A percentile compares a stretch with the other conserved stretches of the same genome.
These are phyloP conservation scores for Temnothorax nylanderi DNA, from an alignment of 1,140 invertebrate species.

Conservation along the genomic window DNA sequence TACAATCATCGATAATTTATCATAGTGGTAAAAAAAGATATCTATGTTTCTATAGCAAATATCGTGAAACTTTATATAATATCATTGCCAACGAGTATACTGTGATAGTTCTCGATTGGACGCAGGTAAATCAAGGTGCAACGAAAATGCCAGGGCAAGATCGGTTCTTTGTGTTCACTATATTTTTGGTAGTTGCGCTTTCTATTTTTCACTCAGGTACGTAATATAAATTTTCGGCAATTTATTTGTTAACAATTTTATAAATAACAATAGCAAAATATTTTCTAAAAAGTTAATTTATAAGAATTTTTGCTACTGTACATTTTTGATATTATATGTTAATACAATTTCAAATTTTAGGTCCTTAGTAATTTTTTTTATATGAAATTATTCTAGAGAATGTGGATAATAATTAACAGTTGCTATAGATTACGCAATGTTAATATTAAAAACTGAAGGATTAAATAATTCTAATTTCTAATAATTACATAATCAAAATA, in stretches of 20 bases:
- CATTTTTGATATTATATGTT: background rate
- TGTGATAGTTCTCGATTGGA: constrained; percentile 4
- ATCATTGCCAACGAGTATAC: background rate
- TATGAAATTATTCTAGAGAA: no score
- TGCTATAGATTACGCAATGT: no score
- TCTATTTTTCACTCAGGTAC: constrained; percentile 20
- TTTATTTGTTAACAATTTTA: background rate
- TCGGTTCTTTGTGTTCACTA: background rate
- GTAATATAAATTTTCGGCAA: background rate
- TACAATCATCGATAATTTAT: no score
- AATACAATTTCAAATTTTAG: background rate
- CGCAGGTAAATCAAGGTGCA: background rate
- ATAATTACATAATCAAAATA: no score
- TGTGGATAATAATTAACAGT: no score
- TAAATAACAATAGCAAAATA: background rate
- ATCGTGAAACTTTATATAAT: background rate
- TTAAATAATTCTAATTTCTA: no score
- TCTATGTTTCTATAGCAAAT: no score
- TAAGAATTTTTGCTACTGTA: background rate
- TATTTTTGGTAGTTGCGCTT: background rate
- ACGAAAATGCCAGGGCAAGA: background rate
- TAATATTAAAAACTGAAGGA: no score
- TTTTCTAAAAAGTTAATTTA: background rate
- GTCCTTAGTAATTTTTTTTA: background rate
- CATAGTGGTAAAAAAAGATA: no score